Percentiles rank a stretch among this genome's conserved stretches.
phyloP scores from a whole-genome alignment of 2,797 vertebrate genomes.

The Artibeus jamaicensis region DNA sequence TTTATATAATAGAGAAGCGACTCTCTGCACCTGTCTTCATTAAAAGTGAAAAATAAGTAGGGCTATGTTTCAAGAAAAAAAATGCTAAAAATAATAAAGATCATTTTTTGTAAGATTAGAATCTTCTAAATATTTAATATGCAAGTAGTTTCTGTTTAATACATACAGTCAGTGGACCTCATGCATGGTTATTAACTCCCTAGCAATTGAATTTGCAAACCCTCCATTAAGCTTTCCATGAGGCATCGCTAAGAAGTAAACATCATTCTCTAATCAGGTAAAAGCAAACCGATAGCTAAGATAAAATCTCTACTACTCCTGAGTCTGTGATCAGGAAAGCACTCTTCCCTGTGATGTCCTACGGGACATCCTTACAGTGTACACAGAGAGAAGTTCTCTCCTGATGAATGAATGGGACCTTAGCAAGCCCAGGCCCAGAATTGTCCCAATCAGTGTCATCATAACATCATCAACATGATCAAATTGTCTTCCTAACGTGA shows the following conservation, averaged over 20 bases:
- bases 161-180: not conserved
- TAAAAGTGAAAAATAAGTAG: not conserved
- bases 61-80: not conserved
- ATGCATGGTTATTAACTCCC: not conserved
- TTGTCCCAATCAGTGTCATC: not conserved
- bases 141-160: not conserved
- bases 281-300: not conserved
- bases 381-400: not conserved
- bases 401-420: conserved; percentile 50
- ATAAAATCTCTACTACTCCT: not conserved
- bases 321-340: not conserved
- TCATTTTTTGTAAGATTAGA: not conserved
- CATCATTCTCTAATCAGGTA: not conserved
- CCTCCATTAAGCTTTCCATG: not conserved
- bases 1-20: not conserved
- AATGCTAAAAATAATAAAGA: not conserved
- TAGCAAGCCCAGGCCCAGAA: conserved; percentile 2
- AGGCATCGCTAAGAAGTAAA: not conserved
- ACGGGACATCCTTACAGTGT: not conserved
- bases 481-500: not conserved
- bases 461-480: not conserved
- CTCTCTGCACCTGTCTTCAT: not conserved
- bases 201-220: not conserved
- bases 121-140: not conserved
- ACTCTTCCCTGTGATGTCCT: not conserved